Conservation (phyloP, 2,888 invertebrate genomes). For the Calliopum simillimum region DNA sequence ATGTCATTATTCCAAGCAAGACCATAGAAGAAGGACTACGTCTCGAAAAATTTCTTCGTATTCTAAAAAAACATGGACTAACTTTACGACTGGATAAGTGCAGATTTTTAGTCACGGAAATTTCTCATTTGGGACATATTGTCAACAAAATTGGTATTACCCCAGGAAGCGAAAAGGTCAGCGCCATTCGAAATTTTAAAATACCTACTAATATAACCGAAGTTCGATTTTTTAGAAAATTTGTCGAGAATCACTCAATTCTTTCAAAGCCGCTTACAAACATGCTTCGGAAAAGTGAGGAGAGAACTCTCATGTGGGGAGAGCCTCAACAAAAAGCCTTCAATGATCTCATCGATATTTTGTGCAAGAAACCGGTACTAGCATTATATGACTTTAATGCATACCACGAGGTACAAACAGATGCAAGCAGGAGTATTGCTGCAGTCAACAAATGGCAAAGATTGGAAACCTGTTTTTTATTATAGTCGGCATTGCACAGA, state of each 20-base stretch:
- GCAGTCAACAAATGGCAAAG: too few relatives aligned
- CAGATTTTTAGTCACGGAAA: constrained; percentile 15
- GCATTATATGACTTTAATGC: constrained; percentile 36
- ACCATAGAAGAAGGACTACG: constrained; percentile 15
- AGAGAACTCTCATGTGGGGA: too few relatives aligned
- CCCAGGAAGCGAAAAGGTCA: too few relatives aligned
- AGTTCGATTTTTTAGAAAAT: constrained; percentile 44
- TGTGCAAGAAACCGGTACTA: constrained; percentile 38
- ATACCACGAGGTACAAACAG: constrained; percentile 41
- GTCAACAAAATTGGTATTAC: too few relatives aligned
- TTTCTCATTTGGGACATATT: too few relatives aligned
- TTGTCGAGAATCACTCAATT: constrained; percentile 36
- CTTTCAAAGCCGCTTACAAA: constrained; percentile 35
- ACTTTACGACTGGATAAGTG: constrained; percentile 36
- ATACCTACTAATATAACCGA: too few relatives aligned
- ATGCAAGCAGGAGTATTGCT: constrained; percentile 41
- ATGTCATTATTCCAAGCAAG: too few relatives aligned
- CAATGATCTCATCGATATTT: constrained; percentile 31
- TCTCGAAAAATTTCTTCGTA: constrained; percentile 5
- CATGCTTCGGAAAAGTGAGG: too few relatives aligned
- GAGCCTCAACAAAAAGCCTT: too few relatives aligned
- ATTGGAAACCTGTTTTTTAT: too few relatives aligned
- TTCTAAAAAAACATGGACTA: background rate
- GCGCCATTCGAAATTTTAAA: too few relatives aligned
- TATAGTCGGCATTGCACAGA: too few relatives aligned